A percentile compares a stretch with the other conserved stretches of the same genome.
Conservation (phyloP, 2,888 invertebrate genomes). For the Idaea dimidiata region DNA sequence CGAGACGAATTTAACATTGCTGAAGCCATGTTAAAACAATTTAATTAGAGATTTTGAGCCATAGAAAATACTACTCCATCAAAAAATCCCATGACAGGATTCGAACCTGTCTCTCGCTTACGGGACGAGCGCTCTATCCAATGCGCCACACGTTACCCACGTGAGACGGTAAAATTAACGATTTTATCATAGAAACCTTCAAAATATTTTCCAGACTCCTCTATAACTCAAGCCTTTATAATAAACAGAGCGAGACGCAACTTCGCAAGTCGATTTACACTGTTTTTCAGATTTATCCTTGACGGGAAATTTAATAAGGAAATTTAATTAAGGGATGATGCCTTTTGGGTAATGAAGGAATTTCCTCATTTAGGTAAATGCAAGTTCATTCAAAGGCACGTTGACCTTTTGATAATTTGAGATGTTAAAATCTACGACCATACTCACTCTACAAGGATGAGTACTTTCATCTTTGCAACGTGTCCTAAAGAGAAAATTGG, state of each 20-base stretch:
- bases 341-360: constrained; percentile 1
- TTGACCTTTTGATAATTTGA: neutral
- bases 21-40: too few relatives aligned
- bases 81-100: too few relatives aligned
- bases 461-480: too few relatives aligned
- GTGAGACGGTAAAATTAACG: too few relatives aligned
- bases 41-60: too few relatives aligned
- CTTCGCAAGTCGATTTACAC: neutral
- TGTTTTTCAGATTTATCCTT: neutral
- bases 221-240: neutral
- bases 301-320: neutral
- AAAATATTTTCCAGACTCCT: neutral
- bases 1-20: too few relatives aligned
- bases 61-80: too few relatives aligned
- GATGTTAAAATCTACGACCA: neutral
- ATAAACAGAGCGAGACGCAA: neutral
- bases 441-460: neutral
- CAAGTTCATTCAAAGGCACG: neutral
- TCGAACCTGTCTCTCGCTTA: too few relatives aligned
- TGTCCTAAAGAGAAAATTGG: too few relatives aligned
- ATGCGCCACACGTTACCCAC: too few relatives aligned
- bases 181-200: too few relatives aligned
- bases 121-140: too few relatives aligned
- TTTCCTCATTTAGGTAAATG: constrained; percentile 1
- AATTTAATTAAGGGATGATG: constrained; percentile 1